Base-by-base conservation (phyloP, 2,888 invertebrate genomes). In the Marasmarcha lunaedactyla region DNA sequence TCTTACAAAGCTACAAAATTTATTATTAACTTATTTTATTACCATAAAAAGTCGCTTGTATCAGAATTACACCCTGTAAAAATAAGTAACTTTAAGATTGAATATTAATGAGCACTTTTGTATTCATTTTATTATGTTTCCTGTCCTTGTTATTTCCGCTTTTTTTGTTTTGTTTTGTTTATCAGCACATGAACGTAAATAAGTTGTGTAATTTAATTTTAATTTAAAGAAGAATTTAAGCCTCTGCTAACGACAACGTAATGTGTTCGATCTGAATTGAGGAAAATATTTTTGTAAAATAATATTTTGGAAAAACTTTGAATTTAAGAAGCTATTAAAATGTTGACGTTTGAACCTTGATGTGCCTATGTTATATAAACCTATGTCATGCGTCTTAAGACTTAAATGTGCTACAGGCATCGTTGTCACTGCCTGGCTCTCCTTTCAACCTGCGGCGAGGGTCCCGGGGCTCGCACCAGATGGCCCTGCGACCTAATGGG, bases 361-460 rank as follows among this genome's bases (percentile, higher is more conserved):
- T 25, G 25, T 25, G 9, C 6, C 25, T 6, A 6, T 25, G 5
- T 5, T 25, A 6, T 25, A 6, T 25, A 25, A 25, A 25, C 25
- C 6, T 9, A 6, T 6, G 9, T 25, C 25, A 25, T 5, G 25
- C 9, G 25, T 25, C 5, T 20, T 25, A 14, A 43, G 7, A 3
- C 37, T 14, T 33, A 33, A 5, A 14, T 35, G 15, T 38, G 14
- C 27, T 33, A 12, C 89, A 97, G 97, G 94, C 95, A 68, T 97
- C 97, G 79, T 89, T 96, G 73, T 97, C 97, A 81, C 90, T 98
- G 70, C 97, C 97, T 61, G 97, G 97, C 59, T 97, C 97, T 56
- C 97, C 97, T 57, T 97, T 96, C 89, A 94, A 94, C 85, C 86
- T 92, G 60, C 91, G 97, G 47, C 90, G 96, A 55, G 93, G 93